Evolutionary conservation across 1,140 invertebrate genomes (phyloP).

Genomic region (Neodiprion virginianus): DNA sequence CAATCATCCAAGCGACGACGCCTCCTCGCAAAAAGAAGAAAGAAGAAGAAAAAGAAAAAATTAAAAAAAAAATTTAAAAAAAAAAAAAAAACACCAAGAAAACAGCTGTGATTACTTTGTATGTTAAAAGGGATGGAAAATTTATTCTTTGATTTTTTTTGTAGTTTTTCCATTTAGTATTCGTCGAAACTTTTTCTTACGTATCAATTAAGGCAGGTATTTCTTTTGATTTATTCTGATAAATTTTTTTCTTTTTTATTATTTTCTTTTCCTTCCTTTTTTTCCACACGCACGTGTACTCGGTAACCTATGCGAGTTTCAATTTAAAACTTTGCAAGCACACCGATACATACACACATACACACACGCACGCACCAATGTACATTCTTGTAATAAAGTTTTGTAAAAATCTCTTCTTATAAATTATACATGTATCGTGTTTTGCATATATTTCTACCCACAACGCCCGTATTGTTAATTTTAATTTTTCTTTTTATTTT

Average conservation of each 20-base stretch:
- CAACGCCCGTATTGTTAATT: background rate
- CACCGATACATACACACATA: too few relatives aligned
- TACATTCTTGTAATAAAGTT: slow-evolving; percentile 8
- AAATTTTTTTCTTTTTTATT: too few relatives aligned
- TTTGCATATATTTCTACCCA: background rate
- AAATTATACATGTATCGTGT: background rate
- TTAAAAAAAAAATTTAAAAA: background rate
- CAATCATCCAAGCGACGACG: too few relatives aligned
- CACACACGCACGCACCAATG: background rate
- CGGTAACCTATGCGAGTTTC: too few relatives aligned
- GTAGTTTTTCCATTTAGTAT: background rate
- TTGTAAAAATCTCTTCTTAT: background rate
- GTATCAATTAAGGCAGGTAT: background rate
- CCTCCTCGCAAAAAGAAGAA: background rate
- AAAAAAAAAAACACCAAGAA: background rate
- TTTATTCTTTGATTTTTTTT: too few relatives aligned
- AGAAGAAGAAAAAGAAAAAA: background rate
- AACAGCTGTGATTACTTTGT: background rate
- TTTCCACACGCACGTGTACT: too few relatives aligned
- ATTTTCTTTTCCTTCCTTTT: too few relatives aligned
- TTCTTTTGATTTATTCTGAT: too few relatives aligned
- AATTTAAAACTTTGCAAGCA: too few relatives aligned
- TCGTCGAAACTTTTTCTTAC: background rate
- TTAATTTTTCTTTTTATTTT: too few relatives aligned
- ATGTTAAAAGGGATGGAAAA: background rate